phyloP scores from a whole-genome alignment of 2,113 vertebrate species.

The Ivindomyrus marchei region DNA sequence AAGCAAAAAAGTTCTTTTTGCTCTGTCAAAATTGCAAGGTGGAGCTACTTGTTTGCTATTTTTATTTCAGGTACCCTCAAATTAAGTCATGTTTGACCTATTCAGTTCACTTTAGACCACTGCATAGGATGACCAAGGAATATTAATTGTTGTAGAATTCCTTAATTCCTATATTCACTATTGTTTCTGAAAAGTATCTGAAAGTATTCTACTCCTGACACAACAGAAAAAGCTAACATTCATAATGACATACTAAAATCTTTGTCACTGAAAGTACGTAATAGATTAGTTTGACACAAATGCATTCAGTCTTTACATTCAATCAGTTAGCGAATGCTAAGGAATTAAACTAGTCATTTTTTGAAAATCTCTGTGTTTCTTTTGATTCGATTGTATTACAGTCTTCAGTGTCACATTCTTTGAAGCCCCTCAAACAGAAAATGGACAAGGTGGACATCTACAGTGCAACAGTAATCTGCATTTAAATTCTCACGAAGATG shows the following conservation, averaged over 20 bases:
- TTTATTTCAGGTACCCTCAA: not conserved
- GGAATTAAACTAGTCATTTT: not conserved
- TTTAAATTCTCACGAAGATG: constrained; percentile 17
- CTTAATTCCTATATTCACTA: not conserved
- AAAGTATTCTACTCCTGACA: not conserved
- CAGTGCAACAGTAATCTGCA: not conserved
- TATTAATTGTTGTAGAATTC: not conserved
- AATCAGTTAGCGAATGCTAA: not conserved
- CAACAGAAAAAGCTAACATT: not conserved
- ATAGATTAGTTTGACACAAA: not conserved
- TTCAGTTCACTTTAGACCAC: not conserved
- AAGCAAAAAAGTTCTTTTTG: not conserved
- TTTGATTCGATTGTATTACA: not conserved
- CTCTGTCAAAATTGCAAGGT: not conserved
- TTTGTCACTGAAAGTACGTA: not conserved
- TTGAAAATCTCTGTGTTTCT: constrained; percentile 12
- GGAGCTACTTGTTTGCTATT: not conserved
- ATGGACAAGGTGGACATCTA: not conserved
- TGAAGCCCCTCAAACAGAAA: constrained; percentile 18
- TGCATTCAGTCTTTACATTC: not conserved
- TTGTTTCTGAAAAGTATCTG: not conserved
- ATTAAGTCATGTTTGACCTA: not conserved
- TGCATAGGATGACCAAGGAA: not conserved
- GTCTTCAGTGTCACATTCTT: constrained; percentile 5
- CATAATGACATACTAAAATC: not conserved